Percentiles rank a stretch among this genome's conserved stretches.
Conservation (phyloP, 2,113 vertebrate genomes). For the Poeciliopsis turrubarensis region DNA sequence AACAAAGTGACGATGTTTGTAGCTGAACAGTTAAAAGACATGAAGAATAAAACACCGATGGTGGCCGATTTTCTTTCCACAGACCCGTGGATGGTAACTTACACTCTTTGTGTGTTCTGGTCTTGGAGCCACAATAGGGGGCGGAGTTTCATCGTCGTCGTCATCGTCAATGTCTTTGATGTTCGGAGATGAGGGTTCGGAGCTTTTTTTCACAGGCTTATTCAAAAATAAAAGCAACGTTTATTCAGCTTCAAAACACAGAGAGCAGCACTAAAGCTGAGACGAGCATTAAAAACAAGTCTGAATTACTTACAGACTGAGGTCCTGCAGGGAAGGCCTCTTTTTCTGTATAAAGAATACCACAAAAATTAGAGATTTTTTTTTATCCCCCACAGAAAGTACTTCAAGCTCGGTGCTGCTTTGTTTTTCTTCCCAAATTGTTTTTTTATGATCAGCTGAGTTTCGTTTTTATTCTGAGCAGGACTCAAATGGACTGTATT, state of each 20-base stretch:
- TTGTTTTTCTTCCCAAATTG: not conserved
- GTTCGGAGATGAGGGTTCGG: slow-evolving; percentile 83
- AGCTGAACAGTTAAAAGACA: not conserved
- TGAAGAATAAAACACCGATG: not conserved
- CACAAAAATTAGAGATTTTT: not conserved
- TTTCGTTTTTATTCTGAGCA: not conserved
- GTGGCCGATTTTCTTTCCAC: not conserved
- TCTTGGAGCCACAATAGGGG: slow-evolving; percentile 91
- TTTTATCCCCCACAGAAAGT: not conserved
- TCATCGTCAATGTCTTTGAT: slow-evolving; percentile 87
- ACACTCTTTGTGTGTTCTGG: slow-evolving; percentile 98
- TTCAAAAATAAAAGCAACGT: slow-evolving; percentile 20
- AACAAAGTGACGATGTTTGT: not conserved
- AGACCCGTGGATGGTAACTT: slow-evolving; percentile 43
- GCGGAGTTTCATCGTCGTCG: slow-evolving; percentile 86
- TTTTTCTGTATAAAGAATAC: slow-evolving; percentile 84
- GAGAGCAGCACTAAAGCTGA: not conserved
- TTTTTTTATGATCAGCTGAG: not conserved
- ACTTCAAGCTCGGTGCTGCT: not conserved
- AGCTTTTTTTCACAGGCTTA: slow-evolving; percentile 88
- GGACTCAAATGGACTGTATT: not conserved
- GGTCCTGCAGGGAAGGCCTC: slow-evolving; percentile 90
- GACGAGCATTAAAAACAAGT: not conserved
- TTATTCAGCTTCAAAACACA: slow-evolving; percentile 1
- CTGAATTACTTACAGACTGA: slow-evolving; percentile 84